Conservation (phyloP, 2,113 vertebrate species). For the Gymnogyps californianus region DNA sequence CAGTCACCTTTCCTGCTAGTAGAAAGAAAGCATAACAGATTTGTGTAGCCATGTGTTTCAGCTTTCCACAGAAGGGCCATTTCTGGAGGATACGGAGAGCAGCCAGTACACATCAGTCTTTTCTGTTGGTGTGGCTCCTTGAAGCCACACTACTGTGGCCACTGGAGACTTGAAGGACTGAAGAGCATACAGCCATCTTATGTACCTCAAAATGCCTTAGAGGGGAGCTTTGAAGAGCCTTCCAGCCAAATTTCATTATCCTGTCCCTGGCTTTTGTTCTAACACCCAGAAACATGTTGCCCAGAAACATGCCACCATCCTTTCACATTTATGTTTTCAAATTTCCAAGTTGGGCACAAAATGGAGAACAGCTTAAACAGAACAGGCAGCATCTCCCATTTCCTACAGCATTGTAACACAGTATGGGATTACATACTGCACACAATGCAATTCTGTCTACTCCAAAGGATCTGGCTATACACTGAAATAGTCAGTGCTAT, state of each 20-base stretch:
- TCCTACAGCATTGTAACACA: background rate
- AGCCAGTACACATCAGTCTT: background rate
- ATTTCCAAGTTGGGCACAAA: background rate
- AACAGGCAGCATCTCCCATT: background rate
- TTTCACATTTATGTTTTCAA: background rate
- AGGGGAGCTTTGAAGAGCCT: background rate
- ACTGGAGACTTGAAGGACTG: background rate
- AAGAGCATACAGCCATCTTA: background rate
- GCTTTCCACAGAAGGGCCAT: background rate
- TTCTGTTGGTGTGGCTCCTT: fast-evolving
- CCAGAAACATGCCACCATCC: fast-evolving
- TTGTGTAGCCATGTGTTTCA: background rate
- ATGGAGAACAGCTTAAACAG: background rate
- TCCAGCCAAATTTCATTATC: background rate
- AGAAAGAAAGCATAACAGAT: background rate
- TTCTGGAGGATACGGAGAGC: fast-evolving
- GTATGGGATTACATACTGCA: background rate
- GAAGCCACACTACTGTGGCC: background rate
- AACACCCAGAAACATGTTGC: background rate
- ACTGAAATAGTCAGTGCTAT: background rate
- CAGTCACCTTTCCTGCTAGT: background rate
- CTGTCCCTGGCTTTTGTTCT: background rate
- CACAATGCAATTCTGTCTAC: background rate
- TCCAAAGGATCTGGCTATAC: background rate
- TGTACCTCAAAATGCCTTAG: background rate